Evolutionary conservation across 2,888 invertebrate genomes (phyloP), one percentile per base, ranked within the genome.

Genomic region (Papilio demoleus): DNA sequence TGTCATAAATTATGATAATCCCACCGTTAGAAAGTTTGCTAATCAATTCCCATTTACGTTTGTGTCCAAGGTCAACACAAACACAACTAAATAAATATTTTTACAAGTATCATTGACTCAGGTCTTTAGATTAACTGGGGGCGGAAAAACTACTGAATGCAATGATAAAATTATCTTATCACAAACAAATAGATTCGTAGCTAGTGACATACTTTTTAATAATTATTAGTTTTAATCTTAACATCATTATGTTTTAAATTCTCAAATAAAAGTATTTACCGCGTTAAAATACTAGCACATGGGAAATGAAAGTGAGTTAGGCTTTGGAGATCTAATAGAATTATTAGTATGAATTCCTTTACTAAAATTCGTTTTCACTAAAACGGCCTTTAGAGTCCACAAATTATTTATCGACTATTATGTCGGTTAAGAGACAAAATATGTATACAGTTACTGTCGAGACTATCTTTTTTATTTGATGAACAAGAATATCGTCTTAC

Each of bases 401-500:
- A n/a, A n/a, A n/a, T n/a, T n/a, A n/a, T n/a, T n/a, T n/a, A n/a
- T n/a, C n/a, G n/a, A n/a, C n/a, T n/a, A n/a, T n/a, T n/a, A n/a
- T n/a, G n/a, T n/a, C n/a, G n/a, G n/a, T n/a, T n/a, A n/a, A n/a
- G n/a, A n/a, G n/a, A n/a, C n/a, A n/a, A n/a, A n/a, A n/a, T n/a
- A n/a, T n/a, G n/a, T n/a, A n/a, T n/a, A n/a, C n/a, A n/a, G n/a
- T n/a, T n/a, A n/a, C n/a, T n/a, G n/a, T n/a, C n/a, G n/a, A n/a
- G n/a, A n/a, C n/a, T n/a, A n/a, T n/a, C n/a, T n/a, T n/a, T n/a
- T n/a, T n/a, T n/a, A n/a, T n/a, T n/a, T n/a, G n/a, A n/a, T 59
- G 5, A 59, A 59, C 22, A 70, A 45, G 4, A 19, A 31, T 19
- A 66, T 58, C 1, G 5, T 93, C 95, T 94, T 93, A 99, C 99